Percentiles rank a stretch among this genome's conserved stretches.
These are phyloP conservation scores for Cyrtorhinus lividipennis DNA, from an alignment of 1,140 invertebrate species.

Conservation along the genomic window DNA sequence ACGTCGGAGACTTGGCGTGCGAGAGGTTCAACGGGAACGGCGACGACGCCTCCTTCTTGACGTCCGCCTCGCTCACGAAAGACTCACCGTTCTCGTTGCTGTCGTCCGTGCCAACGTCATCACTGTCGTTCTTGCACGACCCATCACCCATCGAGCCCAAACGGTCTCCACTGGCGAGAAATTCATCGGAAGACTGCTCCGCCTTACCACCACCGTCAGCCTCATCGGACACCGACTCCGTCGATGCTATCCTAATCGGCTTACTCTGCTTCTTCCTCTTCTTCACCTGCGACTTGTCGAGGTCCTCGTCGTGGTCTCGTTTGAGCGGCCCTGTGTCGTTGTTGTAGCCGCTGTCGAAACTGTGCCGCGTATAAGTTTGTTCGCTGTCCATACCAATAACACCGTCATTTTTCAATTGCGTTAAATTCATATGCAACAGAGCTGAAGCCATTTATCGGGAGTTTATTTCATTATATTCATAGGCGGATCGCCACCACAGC, in stretches of 20 bases:
- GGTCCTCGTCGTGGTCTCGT: slow-evolving; percentile 21
- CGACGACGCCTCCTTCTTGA: slow-evolving; percentile 16
- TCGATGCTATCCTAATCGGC: slow-evolving; percentile 25
- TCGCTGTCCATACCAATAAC: slow-evolving; percentile 19
- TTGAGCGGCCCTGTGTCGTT: slow-evolving; percentile 8
- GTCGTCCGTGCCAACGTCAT: not conserved
- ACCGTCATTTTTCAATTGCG: slow-evolving; percentile 20
- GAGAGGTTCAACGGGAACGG: slow-evolving; percentile 21
- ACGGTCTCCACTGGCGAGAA: not conserved
- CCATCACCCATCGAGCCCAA: not conserved
- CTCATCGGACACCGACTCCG: slow-evolving; percentile 11
- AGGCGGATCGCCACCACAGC: not conserved
- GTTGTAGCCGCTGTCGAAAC: not conserved
- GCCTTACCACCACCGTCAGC: not conserved
- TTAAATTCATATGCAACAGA: slow-evolving; percentile 22
- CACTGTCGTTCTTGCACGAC: slow-evolving; percentile 9
- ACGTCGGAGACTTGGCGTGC: slow-evolving; percentile 15
- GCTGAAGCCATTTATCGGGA: slow-evolving; percentile 21
- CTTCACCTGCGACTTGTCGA: slow-evolving; percentile 23
- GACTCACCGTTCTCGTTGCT: not conserved
- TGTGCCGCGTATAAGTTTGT: slow-evolving; percentile 12
- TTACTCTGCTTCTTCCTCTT: slow-evolving; percentile 27
- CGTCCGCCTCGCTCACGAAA: not conserved
- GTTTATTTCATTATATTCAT: not conserved
- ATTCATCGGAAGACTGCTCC: not conserved